These are phyloP conservation scores for Ailuropoda melanoleuca DNA, from an alignment of 2,113 vertebrate species.

Conservation along the genomic window DNA sequence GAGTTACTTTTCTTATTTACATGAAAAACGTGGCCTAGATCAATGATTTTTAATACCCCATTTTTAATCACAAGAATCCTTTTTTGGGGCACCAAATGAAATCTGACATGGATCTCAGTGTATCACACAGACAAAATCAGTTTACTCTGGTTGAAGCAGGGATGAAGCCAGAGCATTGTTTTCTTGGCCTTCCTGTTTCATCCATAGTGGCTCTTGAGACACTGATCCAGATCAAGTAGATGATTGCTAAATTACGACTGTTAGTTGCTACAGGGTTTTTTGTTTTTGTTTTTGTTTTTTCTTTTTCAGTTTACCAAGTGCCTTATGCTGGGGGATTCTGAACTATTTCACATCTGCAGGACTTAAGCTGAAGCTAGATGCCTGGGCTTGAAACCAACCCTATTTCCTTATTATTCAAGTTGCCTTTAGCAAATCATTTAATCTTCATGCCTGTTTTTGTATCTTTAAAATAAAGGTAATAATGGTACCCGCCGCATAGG, in stretches of 20 bases:
- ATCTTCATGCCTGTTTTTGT: constrained; percentile 5
- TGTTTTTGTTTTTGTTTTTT: not conserved
- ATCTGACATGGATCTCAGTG: not conserved
- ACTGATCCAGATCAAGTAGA: not conserved
- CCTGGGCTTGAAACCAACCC: not conserved
- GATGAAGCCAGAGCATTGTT: not conserved
- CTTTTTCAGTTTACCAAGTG: not conserved
- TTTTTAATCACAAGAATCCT: not conserved
- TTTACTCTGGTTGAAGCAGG: not conserved
- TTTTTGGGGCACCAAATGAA: not conserved
- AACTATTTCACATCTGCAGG: not conserved
- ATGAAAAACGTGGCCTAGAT: not conserved
- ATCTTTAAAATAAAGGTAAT: constrained; percentile 43
- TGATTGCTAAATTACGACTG: not conserved
- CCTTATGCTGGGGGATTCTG: not conserved
- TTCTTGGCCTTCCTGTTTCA: not conserved
- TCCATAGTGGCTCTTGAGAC: not conserved
- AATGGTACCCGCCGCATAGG: not conserved
- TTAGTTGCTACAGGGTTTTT: not conserved
- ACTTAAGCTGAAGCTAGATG: not conserved
- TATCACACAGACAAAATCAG: not conserved
- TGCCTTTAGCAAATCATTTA: not conserved
- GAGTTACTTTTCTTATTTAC: not conserved
- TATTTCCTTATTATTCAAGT: not conserved
- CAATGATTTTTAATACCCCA: not conserved